Conservation (phyloP, 2,797 vertebrate genomes). For the Microctenopoma steveboyesi region DNA sequence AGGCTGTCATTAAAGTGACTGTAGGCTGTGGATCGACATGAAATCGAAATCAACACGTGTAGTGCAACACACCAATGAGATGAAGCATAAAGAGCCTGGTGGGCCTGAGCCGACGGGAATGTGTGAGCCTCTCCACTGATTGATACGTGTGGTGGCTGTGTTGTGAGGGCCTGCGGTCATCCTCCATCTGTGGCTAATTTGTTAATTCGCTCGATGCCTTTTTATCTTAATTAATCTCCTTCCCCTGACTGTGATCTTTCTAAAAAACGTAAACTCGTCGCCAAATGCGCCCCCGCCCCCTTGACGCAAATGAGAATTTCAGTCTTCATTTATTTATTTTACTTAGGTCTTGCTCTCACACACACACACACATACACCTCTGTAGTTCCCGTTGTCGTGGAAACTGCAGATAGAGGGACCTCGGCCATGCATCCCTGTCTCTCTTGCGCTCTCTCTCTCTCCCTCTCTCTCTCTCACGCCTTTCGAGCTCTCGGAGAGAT, state of each 20-base stretch:
- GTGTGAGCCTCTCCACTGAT: background rate
- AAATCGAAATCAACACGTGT: background rate
- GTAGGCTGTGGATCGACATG: background rate
- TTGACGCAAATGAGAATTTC: conserved; percentile 17
- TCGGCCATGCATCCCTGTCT: conserved; percentile 23
- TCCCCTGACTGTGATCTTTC: conserved; percentile 35
- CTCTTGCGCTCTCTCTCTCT: conserved; percentile 20
- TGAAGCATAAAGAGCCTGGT: background rate
- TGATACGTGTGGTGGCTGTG: conserved; percentile 26
- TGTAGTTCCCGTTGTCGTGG: conserved; percentile 78
- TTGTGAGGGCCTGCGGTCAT: conserved; percentile 13
- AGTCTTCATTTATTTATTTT: conserved; percentile 13
- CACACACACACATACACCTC: conserved; percentile 13
- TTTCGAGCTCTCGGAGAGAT: conserved; percentile 31
- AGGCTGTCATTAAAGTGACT: background rate
- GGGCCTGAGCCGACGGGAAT: background rate
- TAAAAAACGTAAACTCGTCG: conserved; percentile 4
- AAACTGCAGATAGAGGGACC: conserved; percentile 75
- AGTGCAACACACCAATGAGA: background rate
- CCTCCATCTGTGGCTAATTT: conserved; percentile 38
- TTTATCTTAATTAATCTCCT: conserved; percentile 58
- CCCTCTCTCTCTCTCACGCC: conserved; percentile 9
- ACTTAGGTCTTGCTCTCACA: conserved; percentile 21
- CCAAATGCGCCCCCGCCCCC: conserved; percentile 6
- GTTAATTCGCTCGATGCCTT: conserved; percentile 31